Evolutionary conservation across 2,113 vertebrate genomes (phyloP).

Genomic region (Paedocypris sp.): DNA sequence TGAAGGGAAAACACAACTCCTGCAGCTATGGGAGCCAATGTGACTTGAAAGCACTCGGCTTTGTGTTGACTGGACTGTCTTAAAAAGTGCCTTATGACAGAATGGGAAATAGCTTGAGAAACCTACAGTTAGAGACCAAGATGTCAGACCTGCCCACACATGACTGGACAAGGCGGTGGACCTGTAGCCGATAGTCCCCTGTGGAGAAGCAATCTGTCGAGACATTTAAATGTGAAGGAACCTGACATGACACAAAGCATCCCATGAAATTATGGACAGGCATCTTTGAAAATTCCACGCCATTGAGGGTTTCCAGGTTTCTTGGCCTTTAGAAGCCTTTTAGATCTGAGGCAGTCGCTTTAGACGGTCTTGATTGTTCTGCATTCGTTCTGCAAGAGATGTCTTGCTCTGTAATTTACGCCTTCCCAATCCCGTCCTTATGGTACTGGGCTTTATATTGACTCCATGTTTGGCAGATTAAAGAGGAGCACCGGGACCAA

Average conservation of each 20-base stretch:
- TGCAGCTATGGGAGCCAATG: background rate
- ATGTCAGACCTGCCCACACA: background rate
- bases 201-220: constrained; percentile 40
- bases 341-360: background rate
- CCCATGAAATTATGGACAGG: constrained; percentile 43
- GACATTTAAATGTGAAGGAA: constrained; percentile 34
- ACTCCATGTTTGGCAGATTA: constrained; percentile 13
- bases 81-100: background rate
- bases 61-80: background rate
- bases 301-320: constrained; percentile 12
- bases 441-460: constrained; percentile 1
- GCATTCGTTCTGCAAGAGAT: too few species aligned
- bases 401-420: background rate
- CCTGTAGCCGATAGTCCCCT: background rate
- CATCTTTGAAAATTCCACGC: constrained; percentile 28
- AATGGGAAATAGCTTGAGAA: background rate
- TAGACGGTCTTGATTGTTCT: background rate
- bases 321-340: background rate
- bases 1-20: constrained; percentile 10
- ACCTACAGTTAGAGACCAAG: background rate
- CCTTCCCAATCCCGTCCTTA: constrained; percentile 5
- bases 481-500: background rate
- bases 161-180: background rate
- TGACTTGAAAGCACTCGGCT: background rate
- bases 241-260: constrained; percentile 37